Base-by-base conservation (phyloP, 2,797 vertebrate genomes). In the Darevskia mixta region DNA sequence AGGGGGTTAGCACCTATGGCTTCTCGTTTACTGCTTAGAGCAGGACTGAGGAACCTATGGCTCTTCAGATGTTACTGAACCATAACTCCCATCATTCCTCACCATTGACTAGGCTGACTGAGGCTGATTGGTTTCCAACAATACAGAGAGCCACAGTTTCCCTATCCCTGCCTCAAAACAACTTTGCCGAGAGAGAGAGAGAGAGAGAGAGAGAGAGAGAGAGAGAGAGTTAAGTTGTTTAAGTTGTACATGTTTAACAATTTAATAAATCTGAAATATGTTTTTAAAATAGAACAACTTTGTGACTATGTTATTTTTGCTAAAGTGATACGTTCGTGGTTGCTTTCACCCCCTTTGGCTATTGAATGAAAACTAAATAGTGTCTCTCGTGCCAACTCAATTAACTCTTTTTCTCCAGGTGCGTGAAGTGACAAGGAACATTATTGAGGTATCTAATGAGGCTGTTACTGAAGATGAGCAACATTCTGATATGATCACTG, bases 401-500 rank as follows among this genome's bases (percentile, higher is more conserved):
- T 81, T 75, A 9, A 0, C 87, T 94, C 43, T 93, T 92, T 9
- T 89, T 27, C 79, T 72, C 64, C 97, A 99, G 99, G 98, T 98
- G 49, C 96, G 95, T 85, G 97, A 98, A 73, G 97, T 99, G 92
- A 99, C 98, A 89, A 97, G 92, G 92, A 97, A 96, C 84, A 96
- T 99, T 87, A 95, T 99, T 90, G 97, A 93, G 0, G 94, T 95
- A n/a, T 92, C 97, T 71, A 96, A 96, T 29, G 95, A 96, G 79
- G 89, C 82, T 13, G 87, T 97, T 78, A 96, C 95, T 1, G 97
- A 96, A 35, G 98, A 99, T 49, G 92, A 96, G 0, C 43, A 87
- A 6, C 98, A 98, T 90, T 98, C 98, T 5, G 98, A 98, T 35
- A 95, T 99, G 94, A 95, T 99, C 90, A 98, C 97, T 90, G 98